Percentiles rank a stretch among this genome's conserved stretches.
phyloP scores from a whole-genome alignment of 1,140 invertebrate species.

The Apis cerana region DNA sequence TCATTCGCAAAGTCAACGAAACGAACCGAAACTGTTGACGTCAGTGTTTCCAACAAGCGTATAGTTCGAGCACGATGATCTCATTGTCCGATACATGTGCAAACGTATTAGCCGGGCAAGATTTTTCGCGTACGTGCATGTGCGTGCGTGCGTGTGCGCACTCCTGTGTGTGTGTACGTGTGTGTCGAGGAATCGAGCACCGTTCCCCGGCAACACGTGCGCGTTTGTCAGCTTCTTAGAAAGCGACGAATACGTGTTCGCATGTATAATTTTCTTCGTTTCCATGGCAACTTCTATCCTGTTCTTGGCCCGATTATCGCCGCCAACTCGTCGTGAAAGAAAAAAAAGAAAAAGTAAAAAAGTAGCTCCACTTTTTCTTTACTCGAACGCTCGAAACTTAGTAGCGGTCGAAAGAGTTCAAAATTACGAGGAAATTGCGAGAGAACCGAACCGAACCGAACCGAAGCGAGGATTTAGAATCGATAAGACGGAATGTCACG shows the following conservation, averaged over 20 bases:
- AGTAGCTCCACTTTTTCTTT: neutral
- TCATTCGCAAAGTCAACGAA: constrained; percentile 22
- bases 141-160: neutral
- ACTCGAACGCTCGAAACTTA: neutral
- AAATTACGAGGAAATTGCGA: no score
- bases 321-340: no score
- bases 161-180: neutral
- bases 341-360: neutral
- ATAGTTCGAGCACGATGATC: constrained; percentile 28
- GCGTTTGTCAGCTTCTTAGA: constrained; percentile 58
- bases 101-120: neutral
- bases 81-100: neutral
- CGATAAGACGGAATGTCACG: neutral
- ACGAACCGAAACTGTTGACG: constrained; percentile 40
- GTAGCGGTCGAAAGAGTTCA: neutral
- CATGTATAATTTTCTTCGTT: constrained; percentile 26
- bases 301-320: neutral
- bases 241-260: constrained; percentile 25
- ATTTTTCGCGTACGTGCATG: constrained; percentile 18
- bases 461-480: neutral
- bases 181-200: constrained; percentile 18
- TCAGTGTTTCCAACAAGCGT: constrained; percentile 37
- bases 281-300: neutral
- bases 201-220: constrained; percentile 27
- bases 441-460: neutral